Evolutionary conservation across 2,797 vertebrate species (phyloP), one percentile per base, ranked within the genome.

Genomic region (Botia kubotai): DNA sequence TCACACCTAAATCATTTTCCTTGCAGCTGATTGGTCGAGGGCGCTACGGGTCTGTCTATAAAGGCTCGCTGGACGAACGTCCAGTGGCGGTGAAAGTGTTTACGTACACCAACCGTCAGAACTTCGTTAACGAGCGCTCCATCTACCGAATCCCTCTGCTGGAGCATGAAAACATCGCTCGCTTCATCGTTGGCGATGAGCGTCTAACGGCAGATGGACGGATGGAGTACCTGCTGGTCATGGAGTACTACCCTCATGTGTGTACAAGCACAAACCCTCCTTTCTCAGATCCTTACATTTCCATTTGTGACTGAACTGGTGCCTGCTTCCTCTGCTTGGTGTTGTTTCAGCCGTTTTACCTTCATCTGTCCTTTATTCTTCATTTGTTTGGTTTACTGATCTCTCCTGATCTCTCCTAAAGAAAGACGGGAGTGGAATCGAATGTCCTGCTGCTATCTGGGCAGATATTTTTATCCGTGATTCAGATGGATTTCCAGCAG

Each of bases 61-160:
- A 96, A 79, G 95, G 97, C 65, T 95, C 93, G 57, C 92, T 99
- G 3, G 95, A 95, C 57, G 97, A 98, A 53, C 95, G 93, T 39
- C 93, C 94, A 0, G 95, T 98, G 74, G 97, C 97, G 6, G 97
- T 97, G 4, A 99, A 99, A 90, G 93, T 99, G 0, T 98, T 98
- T 92, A 95, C 92, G 77, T 96, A 96, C 79, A 89, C 95, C 19
- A 96, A 97, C 82, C 94, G 95, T 4, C 96, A 96, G 87, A 98
- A 96, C 92, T 99, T 95, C 72, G 77, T 93, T 84, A 98, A 96
- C 26, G 97, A 99, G 87, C 94, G 96, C 83, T 94, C 94, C 80
- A 96, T 98, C 91, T 98, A 99, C 90, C 88, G 93, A 57, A 93
- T 97, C 74, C 97, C 96, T 6, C 92, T 97, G 87, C 94, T 98